Conservation (phyloP, 2,888 invertebrate genomes). For the Deilephila porcellus region DNA sequence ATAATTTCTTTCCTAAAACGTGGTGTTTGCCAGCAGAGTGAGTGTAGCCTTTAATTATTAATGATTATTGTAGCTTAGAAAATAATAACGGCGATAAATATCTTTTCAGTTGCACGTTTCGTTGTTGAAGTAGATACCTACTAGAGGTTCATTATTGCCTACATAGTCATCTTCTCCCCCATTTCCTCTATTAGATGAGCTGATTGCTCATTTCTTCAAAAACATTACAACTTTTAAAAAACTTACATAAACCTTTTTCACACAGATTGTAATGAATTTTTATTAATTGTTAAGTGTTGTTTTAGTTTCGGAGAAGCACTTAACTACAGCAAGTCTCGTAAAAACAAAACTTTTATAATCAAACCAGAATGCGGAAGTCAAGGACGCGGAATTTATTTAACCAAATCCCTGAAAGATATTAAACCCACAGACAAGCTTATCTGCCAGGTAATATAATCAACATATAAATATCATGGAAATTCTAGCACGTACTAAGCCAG, state of each 20-base stretch:
- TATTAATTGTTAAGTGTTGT: slow-evolving; percentile 31
- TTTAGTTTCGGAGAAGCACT: slow-evolving; percentile 89
- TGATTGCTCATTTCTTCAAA: too few species aligned
- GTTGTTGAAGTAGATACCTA: too few species aligned
- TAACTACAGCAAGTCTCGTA: slow-evolving; percentile 88
- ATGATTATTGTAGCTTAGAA: not conserved
- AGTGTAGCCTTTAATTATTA: slow-evolving; percentile 57
- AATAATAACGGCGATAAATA: not conserved
- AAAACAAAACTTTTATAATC: slow-evolving; percentile 92
- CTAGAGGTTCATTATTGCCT: too few species aligned
- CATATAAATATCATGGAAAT: too few species aligned
- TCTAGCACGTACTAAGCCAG: too few species aligned
- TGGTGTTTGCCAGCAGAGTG: slow-evolving; percentile 97
- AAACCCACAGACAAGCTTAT: slow-evolving; percentile 93
- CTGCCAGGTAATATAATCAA: slow-evolving; percentile 87
- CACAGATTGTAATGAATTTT: too few species aligned
- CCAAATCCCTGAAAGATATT: slow-evolving; percentile 91
- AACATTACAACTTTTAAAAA: too few species aligned
- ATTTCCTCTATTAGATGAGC: too few species aligned
- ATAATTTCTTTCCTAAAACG: slow-evolving; percentile 96
- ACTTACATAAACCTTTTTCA: too few species aligned
- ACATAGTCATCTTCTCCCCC: too few species aligned
- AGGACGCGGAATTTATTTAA: slow-evolving; percentile 94
- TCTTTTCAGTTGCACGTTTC: too few species aligned
- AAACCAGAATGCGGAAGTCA: slow-evolving; percentile 97